Evolutionary conservation across 2,797 vertebrate genomes (phyloP).

Genomic region (Poecilia picta): DNA sequence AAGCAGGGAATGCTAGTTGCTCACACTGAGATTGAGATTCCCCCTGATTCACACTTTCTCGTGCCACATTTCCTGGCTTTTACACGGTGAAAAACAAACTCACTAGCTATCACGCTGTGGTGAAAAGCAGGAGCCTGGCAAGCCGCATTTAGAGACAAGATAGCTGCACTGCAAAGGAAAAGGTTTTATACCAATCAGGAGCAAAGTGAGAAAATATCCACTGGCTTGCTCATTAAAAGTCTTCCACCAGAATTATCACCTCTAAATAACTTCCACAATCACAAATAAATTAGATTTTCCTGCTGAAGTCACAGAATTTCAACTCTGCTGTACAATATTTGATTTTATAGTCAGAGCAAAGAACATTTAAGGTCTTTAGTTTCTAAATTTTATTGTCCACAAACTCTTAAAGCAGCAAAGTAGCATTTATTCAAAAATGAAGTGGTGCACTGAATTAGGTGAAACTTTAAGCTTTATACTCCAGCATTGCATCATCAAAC

Average conservation of each 20-base stretch:
- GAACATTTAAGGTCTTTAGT: background rate
- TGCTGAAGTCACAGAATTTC: background rate
- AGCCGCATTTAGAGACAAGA: background rate
- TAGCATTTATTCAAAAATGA: background rate
- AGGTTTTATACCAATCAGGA: background rate
- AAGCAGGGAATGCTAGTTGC: background rate
- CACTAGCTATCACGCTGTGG: background rate
- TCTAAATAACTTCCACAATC: background rate
- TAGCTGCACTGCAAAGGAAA: too few species aligned
- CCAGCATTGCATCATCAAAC: background rate
- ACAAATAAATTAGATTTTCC: background rate
- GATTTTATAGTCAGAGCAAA: background rate
- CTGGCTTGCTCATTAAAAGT: background rate
- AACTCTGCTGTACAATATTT: background rate
- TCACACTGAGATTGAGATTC: background rate
- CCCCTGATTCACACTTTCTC: background rate
- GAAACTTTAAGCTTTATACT: background rate
- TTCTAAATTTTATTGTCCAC: background rate
- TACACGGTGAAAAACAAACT: background rate
- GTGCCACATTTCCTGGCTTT: background rate
- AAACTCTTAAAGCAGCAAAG: background rate
- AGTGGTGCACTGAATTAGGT: background rate
- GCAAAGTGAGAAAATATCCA: background rate
- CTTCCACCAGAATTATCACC: background rate
- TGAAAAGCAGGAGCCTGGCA: background rate